phyloP scores from a whole-genome alignment of 2,888 invertebrate species.

The Omphaloscelis lunosa region DNA sequence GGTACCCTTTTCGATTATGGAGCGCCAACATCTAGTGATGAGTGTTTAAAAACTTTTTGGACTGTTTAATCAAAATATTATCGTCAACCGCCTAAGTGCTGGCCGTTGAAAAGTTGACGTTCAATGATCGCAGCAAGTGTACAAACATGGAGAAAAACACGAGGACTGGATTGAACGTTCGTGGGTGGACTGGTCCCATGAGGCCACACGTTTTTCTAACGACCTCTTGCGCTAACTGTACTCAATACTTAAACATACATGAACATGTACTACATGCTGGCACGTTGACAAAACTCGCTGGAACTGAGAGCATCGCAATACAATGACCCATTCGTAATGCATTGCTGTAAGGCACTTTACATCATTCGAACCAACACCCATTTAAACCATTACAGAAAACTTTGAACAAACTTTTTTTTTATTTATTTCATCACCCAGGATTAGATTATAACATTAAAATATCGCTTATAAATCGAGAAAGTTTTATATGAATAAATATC shows the following conservation, averaged over 20 bases:
- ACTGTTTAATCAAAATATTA: conserved; percentile 35
- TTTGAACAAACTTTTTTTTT: conserved; percentile 14
- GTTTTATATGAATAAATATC: conserved; percentile 30
- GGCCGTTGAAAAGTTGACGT: conserved; percentile 64
- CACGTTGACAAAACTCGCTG: conserved; percentile 62
- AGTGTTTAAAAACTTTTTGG: conserved; percentile 19
- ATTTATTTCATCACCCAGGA: conserved; percentile 15
- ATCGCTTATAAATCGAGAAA: conserved; percentile 37
- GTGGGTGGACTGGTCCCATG: conserved; percentile 87
- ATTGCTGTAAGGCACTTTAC: conserved; percentile 18
- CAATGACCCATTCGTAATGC: conserved; percentile 49
- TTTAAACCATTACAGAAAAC: conserved; percentile 11
- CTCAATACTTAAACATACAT: conserved; percentile 73
- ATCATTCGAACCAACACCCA: conserved; percentile 17
- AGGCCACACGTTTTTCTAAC: conserved; percentile 84
- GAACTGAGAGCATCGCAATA: conserved; percentile 40
- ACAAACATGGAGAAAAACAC: conserved; percentile 74
- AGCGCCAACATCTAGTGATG: conserved; percentile 2
- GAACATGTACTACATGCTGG: conserved; percentile 59
- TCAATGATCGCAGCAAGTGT: conserved; percentile 63
- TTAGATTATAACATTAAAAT: conserved; percentile 23
- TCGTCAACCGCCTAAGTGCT: conserved; percentile 22
- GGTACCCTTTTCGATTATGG: neutral
- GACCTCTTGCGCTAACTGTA: conserved; percentile 85
- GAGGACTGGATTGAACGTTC: conserved; percentile 73